phyloP scores from a whole-genome alignment of 2,113 vertebrate species.

The Elgaria multicarinata region DNA sequence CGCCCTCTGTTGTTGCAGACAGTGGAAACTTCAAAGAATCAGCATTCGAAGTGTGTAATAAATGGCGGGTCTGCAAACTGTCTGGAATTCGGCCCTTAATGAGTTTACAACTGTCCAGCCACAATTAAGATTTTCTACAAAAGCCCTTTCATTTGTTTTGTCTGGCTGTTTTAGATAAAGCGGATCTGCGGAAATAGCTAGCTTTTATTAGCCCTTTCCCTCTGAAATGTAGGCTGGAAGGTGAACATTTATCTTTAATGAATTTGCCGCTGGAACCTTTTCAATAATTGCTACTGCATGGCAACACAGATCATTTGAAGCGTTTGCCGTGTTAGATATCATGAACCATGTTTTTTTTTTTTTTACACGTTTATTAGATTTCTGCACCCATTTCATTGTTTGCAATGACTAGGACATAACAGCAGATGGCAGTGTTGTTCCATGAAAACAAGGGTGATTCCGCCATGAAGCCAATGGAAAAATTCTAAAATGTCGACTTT shows the following conservation, averaged over 20 bases:
- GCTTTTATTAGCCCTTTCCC: constrained; percentile 89
- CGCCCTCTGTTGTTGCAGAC: constrained; percentile 88
- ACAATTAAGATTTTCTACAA: constrained; percentile 88
- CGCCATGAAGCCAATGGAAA: constrained; percentile 67
- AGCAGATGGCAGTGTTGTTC: constrained; percentile 89
- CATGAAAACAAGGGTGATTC: constrained; percentile 56
- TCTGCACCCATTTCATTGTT: neutral
- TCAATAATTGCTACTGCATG: constrained; percentile 21
- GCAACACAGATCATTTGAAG: constrained; percentile 12
- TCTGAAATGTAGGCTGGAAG: constrained; percentile 79
- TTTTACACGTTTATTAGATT: neutral
- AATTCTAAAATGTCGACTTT: constrained; percentile 83
- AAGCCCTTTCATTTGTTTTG: constrained; percentile 90
- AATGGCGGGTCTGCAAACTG: constrained; percentile 95
- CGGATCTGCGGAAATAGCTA: constrained; percentile 91
- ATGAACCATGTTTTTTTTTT: neutral
- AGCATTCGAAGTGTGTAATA: constrained; percentile 91
- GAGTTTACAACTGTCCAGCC: constrained; percentile 94
- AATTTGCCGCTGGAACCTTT: constrained; percentile 49
- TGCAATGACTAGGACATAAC: neutral
- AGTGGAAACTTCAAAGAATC: constrained; percentile 88
- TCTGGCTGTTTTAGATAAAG: constrained; percentile 91
- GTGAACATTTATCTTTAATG: constrained; percentile 81
- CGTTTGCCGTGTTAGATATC: constrained; percentile 38
- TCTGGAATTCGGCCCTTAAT: constrained; percentile 98